Percentiles rank a stretch among this genome's conserved stretches.
Conservation (phyloP, 2,888 invertebrate genomes). For the Cantharis flavilabris region DNA sequence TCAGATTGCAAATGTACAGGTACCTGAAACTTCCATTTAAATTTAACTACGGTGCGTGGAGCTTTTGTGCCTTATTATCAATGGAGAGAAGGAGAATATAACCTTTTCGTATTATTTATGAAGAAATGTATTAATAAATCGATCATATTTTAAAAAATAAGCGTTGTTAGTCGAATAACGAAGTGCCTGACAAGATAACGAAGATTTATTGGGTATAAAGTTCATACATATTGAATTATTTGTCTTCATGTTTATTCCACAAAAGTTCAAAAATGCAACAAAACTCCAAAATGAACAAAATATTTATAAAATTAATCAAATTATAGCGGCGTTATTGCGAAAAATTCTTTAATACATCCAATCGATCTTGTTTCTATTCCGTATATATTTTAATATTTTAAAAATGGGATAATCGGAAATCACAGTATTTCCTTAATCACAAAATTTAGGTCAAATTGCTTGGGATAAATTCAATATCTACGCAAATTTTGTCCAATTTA, state of each 20-base stretch:
- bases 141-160: constrained; percentile 3
- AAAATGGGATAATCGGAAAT: background rate
- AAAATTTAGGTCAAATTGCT: background rate
- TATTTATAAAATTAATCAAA: too few species aligned
- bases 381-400: background rate
- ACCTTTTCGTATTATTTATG: background rate
- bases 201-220: constrained; percentile 11
- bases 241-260: background rate
- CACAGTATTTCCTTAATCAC: background rate
- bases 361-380: background rate
- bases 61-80: background rate
- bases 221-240: background rate
- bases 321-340: background rate
- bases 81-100: background rate
- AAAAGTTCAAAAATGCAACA: background rate
- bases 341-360: background rate
- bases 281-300: background rate
- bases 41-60: background rate
- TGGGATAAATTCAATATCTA: background rate
- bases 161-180: constrained; percentile 6
- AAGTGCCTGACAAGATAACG: constrained; percentile 9
- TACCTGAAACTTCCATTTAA: background rate
- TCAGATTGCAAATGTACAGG: background rate
- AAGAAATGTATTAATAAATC: background rate
- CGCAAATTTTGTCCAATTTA: background rate